These are phyloP conservation scores for Eupsilia transversa DNA, from an alignment of 2,888 invertebrate species.

Conservation along the genomic window DNA sequence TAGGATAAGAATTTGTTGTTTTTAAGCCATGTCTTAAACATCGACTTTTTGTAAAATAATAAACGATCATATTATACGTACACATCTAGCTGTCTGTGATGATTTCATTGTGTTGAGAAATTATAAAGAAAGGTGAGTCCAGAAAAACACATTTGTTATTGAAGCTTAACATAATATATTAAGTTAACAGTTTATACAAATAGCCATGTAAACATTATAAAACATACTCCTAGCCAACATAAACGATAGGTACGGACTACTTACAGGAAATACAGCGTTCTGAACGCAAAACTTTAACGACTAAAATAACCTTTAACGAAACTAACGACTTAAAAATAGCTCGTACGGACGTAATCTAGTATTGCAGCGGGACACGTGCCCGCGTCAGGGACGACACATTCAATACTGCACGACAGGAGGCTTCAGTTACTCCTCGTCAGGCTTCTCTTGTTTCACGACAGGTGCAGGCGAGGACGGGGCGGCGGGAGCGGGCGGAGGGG, in stretches of 20 bases:
- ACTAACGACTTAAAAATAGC: constrained; percentile 79
- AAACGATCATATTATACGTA: constrained; percentile 11
- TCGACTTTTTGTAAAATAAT: constrained; percentile 29
- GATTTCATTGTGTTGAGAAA: background rate
- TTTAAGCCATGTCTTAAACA: constrained; percentile 27
- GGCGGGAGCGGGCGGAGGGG: constrained; percentile 71
- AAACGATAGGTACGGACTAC: constrained; percentile 78
- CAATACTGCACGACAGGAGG: constrained; percentile 40
- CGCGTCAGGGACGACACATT: constrained; percentile 86
- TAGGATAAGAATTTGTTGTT: constrained; percentile 29
- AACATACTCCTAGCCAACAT: constrained; percentile 86
- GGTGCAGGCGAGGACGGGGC: constrained; percentile 71
- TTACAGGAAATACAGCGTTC: constrained; percentile 84
- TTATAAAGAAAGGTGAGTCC: background rate
- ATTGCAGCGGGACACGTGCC: constrained; percentile 85
- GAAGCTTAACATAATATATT: constrained; percentile 89
- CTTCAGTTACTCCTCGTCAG: constrained; percentile 78
- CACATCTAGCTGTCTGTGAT: constrained; percentile 1
- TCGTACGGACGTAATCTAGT: constrained; percentile 89
- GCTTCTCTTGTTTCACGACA: constrained; percentile 85
- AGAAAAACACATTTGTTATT: constrained; percentile 55
- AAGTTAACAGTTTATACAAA: constrained; percentile 89
- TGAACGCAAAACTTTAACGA: constrained; percentile 87
- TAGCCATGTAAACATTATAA: constrained; percentile 89
- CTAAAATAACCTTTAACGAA: constrained; percentile 80